Conservation (phyloP, 1,140 invertebrate genomes). For the Ceratitis capitata region DNA sequence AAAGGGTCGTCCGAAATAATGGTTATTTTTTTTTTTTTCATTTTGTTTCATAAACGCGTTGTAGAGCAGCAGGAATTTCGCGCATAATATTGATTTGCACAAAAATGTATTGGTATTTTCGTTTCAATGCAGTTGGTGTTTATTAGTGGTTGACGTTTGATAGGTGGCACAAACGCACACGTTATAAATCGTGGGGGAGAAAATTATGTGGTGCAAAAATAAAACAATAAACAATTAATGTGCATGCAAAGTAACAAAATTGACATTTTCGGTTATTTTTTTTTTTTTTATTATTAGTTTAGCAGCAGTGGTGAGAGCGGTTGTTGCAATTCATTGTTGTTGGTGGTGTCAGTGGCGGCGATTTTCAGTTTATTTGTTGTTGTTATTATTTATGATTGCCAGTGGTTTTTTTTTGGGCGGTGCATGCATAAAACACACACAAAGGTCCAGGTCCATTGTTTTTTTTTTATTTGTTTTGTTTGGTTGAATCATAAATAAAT, state of each 20-base stretch:
- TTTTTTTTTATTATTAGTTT: not conserved
- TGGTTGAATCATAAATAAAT: not conserved
- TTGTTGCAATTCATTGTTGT: not conserved
- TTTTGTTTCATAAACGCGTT: too few species aligned
- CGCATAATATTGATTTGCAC: too few species aligned
- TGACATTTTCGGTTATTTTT: not conserved
- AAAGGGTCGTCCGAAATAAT: too few species aligned
- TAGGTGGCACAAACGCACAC: too few species aligned
- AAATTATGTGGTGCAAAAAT: not conserved
- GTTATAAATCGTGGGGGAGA: not conserved
- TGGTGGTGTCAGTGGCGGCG: not conserved
- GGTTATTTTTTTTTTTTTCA: too few species aligned
- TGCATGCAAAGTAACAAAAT: not conserved
- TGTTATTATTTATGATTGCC: not conserved
- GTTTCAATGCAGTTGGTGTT: not conserved
- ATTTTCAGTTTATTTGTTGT: slow-evolving; percentile 13
- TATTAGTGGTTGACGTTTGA: not conserved
- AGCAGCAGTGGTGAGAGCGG: slow-evolving; percentile 13
- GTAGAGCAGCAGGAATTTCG: too few species aligned
- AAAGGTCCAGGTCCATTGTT: not conserved
- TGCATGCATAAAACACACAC: not conserved
- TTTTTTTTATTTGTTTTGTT: not conserved
- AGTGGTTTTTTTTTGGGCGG: not conserved
- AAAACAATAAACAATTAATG: not conserved
- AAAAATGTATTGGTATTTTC: not conserved